Base-by-base conservation (phyloP, 1,140 invertebrate genomes). In the Apis mellifera region DNA sequence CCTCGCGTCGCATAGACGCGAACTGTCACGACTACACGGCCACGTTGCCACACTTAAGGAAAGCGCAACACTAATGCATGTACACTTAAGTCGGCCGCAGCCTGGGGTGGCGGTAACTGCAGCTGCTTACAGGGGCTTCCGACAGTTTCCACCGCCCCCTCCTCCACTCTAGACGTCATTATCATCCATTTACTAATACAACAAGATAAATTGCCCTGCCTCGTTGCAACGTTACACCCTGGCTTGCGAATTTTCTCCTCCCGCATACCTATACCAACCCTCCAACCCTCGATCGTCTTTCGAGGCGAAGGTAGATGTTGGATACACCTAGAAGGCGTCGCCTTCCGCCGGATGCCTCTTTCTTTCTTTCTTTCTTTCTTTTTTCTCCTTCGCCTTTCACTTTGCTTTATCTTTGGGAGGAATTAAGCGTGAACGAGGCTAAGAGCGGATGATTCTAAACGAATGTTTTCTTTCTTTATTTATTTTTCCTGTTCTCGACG, bases 121-220 rank as follows among this genome's bases (percentile, higher is more conserved):
- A 26, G 62, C 72, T 69, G 64, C 73, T 78, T 70, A 70, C 66
- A n/a, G 48, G 57, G 52, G 64, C 50, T 83, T 76, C 84, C 80
- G 84, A 74, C 62, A 65, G 70, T 64, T 83, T 79, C 55, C 42
- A 70, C 60, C 71, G 54, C 50, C 19, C 70, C 52, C 17, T 26
- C 9, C 54, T 42, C 55, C 83, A 50, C 55, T 9, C 57, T 26
- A 23, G 23, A 73, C 83, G 74, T 87, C 84, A 87, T 90, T 86
- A 90, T 88, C 89, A 90, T 90, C 89, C 84, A 89, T 90, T 90
- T 84, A 79, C 84, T 89, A 86, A 90, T 90, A 85, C 82, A 86
- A 85, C 87, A 90, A 90, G 90, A 91, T 88, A 88, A 91, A 90
- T 90, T 85, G 84, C 78, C 80, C 68, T 69, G 68, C 81, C 57